Percentiles rank a stretch among this genome's conserved stretches.
These are phyloP conservation scores for Plemyria rubiginata DNA, from an alignment of 2,888 invertebrate genomes.

Conservation along the genomic window DNA sequence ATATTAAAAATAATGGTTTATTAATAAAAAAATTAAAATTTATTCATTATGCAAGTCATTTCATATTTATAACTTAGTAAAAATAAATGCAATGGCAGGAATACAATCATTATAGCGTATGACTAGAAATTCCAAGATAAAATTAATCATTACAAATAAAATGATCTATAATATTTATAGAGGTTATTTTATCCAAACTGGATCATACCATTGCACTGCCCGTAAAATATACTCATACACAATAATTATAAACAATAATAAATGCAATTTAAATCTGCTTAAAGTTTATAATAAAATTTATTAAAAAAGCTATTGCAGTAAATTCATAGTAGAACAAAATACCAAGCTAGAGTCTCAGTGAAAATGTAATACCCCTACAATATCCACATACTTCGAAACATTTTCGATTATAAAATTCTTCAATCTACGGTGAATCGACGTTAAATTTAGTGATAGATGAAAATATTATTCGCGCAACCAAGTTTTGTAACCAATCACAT, in stretches of 20 bases:
- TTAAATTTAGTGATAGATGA: conserved; percentile 44
- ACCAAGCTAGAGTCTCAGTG: conserved; percentile 12
- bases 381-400: conserved; percentile 33
- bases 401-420: conserved; percentile 57
- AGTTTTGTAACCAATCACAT: background rate
- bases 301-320: background rate
- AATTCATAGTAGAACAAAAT: background rate
- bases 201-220: conserved; percentile 72
- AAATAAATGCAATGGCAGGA: conserved; percentile 38
- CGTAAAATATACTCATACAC: conserved; percentile 56
- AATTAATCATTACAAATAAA: conserved; percentile 20
- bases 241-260: no score
- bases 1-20: conserved; percentile 40
- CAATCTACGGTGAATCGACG: conserved; percentile 50
- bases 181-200: no score
- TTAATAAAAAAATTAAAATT: conserved; percentile 19
- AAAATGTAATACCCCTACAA: conserved; percentile 29
- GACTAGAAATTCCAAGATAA: conserved; percentile 35
- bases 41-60: conserved; percentile 6
- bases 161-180: no score
- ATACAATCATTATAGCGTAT: conserved; percentile 28
- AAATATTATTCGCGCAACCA: conserved; percentile 14
- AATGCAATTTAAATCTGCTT: no score
- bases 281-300: background rate
- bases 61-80: conserved; percentile 8